Evolutionary conservation across 1,140 invertebrate genomes (phyloP).

Genomic region (Pogonomyrmex californicus): DNA sequence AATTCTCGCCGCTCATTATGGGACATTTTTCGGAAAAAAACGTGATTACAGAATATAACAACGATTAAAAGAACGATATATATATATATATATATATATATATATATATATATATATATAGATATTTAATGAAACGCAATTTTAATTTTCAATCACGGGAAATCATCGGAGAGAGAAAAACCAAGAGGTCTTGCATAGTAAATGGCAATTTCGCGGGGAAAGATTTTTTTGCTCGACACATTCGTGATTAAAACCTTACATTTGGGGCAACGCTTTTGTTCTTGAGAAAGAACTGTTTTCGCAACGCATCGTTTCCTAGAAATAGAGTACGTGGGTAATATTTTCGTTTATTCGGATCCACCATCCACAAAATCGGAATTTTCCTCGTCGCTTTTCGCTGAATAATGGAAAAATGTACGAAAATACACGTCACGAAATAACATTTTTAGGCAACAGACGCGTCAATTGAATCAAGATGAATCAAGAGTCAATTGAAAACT

Average conservation of each 20-base stretch:
- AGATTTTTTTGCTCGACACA: constrained; percentile 13
- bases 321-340: constrained; percentile 19
- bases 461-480: constrained; percentile 7
- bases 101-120: constrained; percentile 7
- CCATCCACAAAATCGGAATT: constrained; percentile 7
- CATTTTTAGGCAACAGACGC: neutral
- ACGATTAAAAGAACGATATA: neutral
- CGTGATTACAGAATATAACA: neutral
- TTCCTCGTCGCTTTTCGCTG: neutral
- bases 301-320: constrained; percentile 35
- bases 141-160: neutral
- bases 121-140: neutral
- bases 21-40: neutral
- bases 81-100: constrained; percentile 18
- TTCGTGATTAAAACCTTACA: constrained; percentile 59
- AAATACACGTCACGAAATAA: constrained; percentile 6
- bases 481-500: neutral
- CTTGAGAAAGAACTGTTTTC: constrained; percentile 43
- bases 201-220: neutral
- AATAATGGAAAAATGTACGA: constrained; percentile 21
- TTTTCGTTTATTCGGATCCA: constrained; percentile 29
- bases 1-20: constrained; percentile 22
- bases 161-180: neutral
- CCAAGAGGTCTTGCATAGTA: neutral
- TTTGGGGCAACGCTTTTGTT: constrained; percentile 60